phyloP scores from a whole-genome alignment of 1,140 invertebrate genomes.

The Calosoma granatense region DNA sequence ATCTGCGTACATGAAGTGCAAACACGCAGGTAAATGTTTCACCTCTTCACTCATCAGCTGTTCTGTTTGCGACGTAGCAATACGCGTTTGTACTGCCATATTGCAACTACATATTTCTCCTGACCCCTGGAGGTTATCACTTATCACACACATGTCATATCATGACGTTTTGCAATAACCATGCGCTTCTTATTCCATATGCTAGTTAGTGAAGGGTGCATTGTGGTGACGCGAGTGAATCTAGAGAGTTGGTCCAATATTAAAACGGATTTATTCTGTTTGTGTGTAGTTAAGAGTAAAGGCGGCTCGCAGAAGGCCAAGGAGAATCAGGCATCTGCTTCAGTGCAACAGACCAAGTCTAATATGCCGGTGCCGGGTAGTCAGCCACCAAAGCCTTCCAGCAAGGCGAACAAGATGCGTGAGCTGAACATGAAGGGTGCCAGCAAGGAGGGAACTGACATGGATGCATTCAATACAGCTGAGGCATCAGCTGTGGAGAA shows the following conservation, averaged over 20 bases:
- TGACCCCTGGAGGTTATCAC: not conserved
- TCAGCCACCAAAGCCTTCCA: constrained; percentile 12
- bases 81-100: not conserved
- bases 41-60: not conserved
- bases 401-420: constrained; percentile 29
- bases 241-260: too few species aligned
- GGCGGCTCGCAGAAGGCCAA: not conserved
- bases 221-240: too few species aligned
- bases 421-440: constrained; percentile 34
- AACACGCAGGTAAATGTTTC: not conserved
- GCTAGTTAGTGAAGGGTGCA: not conserved
- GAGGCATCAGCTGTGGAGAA: constrained; percentile 7
- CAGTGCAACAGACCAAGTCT: not conserved
- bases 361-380: not conserved
- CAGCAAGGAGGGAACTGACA: constrained; percentile 36
- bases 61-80: not conserved
- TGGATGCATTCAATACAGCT: constrained; percentile 31
- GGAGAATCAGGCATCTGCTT: not conserved
- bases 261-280: too few species aligned
- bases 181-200: not conserved
- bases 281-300: not conserved
- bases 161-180: too few species aligned
- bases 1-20: not conserved
- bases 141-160: too few species aligned
- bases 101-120: not conserved